phyloP scores from a whole-genome alignment of 1,140 invertebrate species.

The Paraescarpia echinospica region DNA sequence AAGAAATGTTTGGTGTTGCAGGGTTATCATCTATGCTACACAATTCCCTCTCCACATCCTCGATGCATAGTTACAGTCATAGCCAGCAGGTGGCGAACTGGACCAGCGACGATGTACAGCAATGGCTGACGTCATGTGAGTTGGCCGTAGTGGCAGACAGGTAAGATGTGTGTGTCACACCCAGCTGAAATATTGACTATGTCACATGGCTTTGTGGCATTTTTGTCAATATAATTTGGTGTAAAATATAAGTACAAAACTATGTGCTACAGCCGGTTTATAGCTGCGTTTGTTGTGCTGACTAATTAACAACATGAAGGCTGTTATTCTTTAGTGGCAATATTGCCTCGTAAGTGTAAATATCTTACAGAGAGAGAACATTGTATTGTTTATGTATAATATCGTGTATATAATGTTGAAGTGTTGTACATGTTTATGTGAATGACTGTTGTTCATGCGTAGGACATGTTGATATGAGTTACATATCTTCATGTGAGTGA shows the following conservation, averaged over 20 bases:
- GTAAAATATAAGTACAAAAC: too few species aligned
- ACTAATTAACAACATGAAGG: too few species aligned
- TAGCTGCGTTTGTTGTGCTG: too few species aligned
- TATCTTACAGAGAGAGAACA: too few species aligned
- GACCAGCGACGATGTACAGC: neutral
- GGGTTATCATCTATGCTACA: neutral
- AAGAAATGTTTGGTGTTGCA: neutral
- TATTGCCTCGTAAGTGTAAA: too few species aligned
- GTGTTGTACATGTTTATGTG: neutral
- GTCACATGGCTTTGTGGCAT: neutral
- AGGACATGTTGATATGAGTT: neutral
- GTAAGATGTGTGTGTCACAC: neutral
- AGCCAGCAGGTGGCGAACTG: neutral
- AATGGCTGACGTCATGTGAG: neutral
- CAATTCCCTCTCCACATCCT: neutral
- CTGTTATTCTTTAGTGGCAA: too few species aligned
- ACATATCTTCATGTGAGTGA: neutral
- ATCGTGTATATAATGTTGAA: too few species aligned
- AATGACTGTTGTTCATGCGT: neutral
- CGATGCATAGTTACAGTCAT: neutral
- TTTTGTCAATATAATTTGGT: too few species aligned
- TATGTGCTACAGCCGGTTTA: too few species aligned
- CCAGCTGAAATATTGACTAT: too few species aligned
- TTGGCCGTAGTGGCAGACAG: neutral
- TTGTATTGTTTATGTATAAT: too few species aligned